These are phyloP conservation scores for Chloroceryle aenea DNA, from an alignment of 2,113 vertebrate species.

Conservation along the genomic window DNA sequence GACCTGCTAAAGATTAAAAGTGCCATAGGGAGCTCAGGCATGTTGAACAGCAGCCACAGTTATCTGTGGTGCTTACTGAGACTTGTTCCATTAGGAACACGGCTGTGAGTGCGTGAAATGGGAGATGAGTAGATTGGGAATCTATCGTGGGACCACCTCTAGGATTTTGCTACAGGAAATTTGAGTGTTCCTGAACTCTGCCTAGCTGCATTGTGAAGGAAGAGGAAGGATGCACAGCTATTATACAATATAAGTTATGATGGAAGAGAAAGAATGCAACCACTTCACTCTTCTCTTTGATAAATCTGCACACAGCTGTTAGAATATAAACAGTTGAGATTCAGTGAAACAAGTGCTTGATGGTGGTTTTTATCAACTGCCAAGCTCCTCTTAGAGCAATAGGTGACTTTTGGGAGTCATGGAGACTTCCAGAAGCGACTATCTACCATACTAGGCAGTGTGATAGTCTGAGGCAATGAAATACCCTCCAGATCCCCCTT, in stretches of 20 bases:
- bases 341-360: not conserved
- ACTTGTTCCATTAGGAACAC: not conserved
- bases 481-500: not conserved
- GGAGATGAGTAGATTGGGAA: not conserved
- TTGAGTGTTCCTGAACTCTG: not conserved
- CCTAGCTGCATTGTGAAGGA: not conserved
- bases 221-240: not conserved
- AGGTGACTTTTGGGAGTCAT: not conserved
- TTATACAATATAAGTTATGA: not conserved
- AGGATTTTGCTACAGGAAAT: not conserved
- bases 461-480: not conserved
- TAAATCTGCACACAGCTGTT: not conserved
- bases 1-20: not conserved
- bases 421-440: not conserved
- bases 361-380: constrained; percentile 1
- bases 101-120: not conserved
- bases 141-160: not conserved
- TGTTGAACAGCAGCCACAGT: not conserved
- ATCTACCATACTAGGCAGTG: not conserved
- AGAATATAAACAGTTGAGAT: not conserved
- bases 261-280: not conserved
- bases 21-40: not conserved
- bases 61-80: not conserved
- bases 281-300: not conserved
- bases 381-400: not conserved